Conservation (phyloP, 2,888 invertebrate species). For the Eupithecia subumbrata region DNA sequence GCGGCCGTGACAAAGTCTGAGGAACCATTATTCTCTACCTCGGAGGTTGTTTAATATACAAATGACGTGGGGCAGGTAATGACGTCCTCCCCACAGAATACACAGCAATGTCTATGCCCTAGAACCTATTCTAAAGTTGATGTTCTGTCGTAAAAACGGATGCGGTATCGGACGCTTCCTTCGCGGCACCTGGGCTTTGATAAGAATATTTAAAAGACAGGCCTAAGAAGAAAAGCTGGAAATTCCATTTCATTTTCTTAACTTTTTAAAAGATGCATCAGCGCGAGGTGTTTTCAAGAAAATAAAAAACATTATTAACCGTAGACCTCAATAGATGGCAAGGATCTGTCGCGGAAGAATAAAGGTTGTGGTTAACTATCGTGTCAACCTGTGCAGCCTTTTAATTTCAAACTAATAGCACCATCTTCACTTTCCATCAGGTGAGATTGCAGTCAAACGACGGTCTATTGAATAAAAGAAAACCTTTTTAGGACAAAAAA, state of each 20-base stretch:
- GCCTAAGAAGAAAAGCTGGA: not conserved
- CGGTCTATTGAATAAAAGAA: no score
- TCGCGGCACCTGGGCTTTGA: slow-evolving; percentile 15
- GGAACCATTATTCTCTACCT: slow-evolving; percentile 80
- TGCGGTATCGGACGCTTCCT: slow-evolving; percentile 52
- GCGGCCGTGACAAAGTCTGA: slow-evolving; percentile 79
- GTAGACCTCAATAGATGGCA: no score
- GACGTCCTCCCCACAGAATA: slow-evolving; percentile 59
- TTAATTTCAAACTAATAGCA: no score
- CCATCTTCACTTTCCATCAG: no score
- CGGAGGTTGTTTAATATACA: slow-evolving; percentile 82
- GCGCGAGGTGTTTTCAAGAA: no score
- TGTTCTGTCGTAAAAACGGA: slow-evolving; percentile 56
- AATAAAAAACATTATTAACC: no score
- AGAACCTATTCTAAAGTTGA: slow-evolving; percentile 69
- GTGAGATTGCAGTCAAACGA: no score
- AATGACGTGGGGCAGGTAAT: slow-evolving; percentile 79
- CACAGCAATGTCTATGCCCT: slow-evolving; percentile 46
- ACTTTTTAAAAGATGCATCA: not conserved
- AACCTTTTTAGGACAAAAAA: no score
- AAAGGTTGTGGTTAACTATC: no score
- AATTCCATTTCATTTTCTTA: not conserved
- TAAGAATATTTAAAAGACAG: slow-evolving; percentile 11
- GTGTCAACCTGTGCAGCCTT: no score
- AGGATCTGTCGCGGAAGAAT: no score